Base-by-base conservation (phyloP, 1,140 invertebrate species). In the Frieseomelitta varia region DNA sequence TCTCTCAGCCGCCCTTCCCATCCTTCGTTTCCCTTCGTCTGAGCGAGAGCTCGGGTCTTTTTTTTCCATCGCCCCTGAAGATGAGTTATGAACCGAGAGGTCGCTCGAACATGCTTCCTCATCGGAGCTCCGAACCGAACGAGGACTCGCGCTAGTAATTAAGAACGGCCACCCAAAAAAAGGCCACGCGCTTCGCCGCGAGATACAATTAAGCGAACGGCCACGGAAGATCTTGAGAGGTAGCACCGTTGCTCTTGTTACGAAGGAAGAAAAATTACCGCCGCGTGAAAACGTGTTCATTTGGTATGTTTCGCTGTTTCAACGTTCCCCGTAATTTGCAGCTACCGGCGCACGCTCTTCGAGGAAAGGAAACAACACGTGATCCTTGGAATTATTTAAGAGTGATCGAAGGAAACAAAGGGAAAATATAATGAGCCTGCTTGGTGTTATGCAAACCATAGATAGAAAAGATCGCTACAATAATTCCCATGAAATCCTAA, bases 11-110 rank as follows among this genome's bases (percentile, higher is more conserved):
- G 58, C 67, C 39, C 34, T 72, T 15, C 34, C 65, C 68, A 17
- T 74, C 68, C 71, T 73, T 76, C 79, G 78, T 71, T 74, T 61
- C 81, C 67, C 88, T 80, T 85, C 80, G 76, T 80, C 81, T 82
- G 8, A 76, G 87, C 84, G 85, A 87, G 71, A 86, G 77, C 84
- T 85, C 84, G 65, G 75, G 72, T 17, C 65, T 83, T 86, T 89
- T 85, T n/a, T 88, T 91, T 78, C 77, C 82, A 76, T 89, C 86
- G 81, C 84, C 85, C 47, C 85, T 92, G 92, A 92, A 91, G 89
- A 93, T 94, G 92, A 94, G 92, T 94, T 93, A 94, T 94, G 93
- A 94, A 91, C 93, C 89, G 76, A 81, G 81, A 87, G 83, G 86
- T 85, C 74, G 81, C 68, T 82, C 84, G 73, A 89, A 87, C 82